A percentile compares a stretch with the other conserved stretches of the same genome.
Conservation (phyloP, 2,113 vertebrate genomes). For the Panthera leo region DNA sequence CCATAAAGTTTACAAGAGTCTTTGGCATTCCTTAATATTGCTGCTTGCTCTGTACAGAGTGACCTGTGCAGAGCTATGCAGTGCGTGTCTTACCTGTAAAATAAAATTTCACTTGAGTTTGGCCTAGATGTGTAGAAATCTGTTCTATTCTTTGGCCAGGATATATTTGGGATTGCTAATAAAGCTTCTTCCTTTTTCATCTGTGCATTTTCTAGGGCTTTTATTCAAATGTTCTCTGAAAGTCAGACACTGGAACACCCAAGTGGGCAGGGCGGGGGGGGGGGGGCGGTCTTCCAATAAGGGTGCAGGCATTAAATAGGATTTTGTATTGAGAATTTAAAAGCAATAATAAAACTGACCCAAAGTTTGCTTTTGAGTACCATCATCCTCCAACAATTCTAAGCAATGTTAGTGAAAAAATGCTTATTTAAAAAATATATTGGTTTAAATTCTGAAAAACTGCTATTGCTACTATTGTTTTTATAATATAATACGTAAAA, state of each 20-base stretch:
- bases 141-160: not conserved
- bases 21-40: not conserved
- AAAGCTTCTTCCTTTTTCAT: not conserved
- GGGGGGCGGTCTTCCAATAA: not conserved
- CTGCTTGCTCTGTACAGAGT: not conserved
- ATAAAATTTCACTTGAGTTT: not conserved
- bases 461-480: not conserved
- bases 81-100: not conserved
- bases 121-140: not conserved
- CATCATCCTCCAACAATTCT: not conserved
- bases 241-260: not conserved
- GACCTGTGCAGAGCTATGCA: not conserved
- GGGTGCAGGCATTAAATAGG: not conserved
- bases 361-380: not conserved
- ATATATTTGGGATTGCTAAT: not conserved
- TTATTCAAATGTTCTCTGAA: not conserved
- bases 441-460: not conserved
- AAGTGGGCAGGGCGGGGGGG: not conserved
- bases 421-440: not conserved
- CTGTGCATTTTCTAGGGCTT: not conserved
- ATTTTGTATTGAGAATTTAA: not conserved
- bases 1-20: not conserved
- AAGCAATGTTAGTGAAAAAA: not conserved
- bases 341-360: not conserved
- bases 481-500: not conserved